Evolutionary conservation across 2,797 vertebrate genomes (phyloP), one percentile per base, ranked within the genome.

Genomic region (Spinus pinus): DNA sequence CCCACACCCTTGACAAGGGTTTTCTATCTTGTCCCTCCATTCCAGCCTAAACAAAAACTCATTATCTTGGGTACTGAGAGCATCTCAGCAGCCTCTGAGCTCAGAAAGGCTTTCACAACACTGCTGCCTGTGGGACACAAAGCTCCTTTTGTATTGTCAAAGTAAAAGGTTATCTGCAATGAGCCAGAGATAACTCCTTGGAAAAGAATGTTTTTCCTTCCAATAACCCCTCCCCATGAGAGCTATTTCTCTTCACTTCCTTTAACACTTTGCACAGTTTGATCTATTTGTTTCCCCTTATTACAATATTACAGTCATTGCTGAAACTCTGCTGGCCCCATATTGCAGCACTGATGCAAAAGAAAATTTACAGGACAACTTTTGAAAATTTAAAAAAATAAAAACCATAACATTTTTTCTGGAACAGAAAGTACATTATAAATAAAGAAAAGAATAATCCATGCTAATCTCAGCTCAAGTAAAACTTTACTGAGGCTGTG

Each of bases 131-230:
- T 64, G 41, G 75, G 74, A 22, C 69, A 81, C 13, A 39, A 67
- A 78, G 56, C 58, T 85, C 60, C 74, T 74, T 75, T 42, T 2
- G 27, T 30, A 82, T 42, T 71, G 41, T 70, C 39, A 69, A 85
- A 88, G 35, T 6, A 91, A 83, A 93, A 96, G 69, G 69, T 91
- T 81, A 87, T 89, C 74, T 78, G 27, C 75, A 88, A 66, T 23
- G 8, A 89, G 41, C 23, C 78, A 80, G 50, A 64, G 33, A 44
- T 6, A 88, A 62, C 16, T 69, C 41, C 44, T 47, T 16, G 5
- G 27, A 72, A 86, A 94, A 82, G 0, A 77, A 58, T 42, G 22
- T 20, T 83, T 83, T 81, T 89, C 66, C 41, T 74, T 50, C 27
- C 83, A 78, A 85, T 41, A 81, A 65, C 10, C 23, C 33, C 37